Percentiles rank a stretch among this genome's conserved stretches.
phyloP scores from a whole-genome alignment of 2,797 vertebrate genomes.

The Acanthopagrus latus region DNA sequence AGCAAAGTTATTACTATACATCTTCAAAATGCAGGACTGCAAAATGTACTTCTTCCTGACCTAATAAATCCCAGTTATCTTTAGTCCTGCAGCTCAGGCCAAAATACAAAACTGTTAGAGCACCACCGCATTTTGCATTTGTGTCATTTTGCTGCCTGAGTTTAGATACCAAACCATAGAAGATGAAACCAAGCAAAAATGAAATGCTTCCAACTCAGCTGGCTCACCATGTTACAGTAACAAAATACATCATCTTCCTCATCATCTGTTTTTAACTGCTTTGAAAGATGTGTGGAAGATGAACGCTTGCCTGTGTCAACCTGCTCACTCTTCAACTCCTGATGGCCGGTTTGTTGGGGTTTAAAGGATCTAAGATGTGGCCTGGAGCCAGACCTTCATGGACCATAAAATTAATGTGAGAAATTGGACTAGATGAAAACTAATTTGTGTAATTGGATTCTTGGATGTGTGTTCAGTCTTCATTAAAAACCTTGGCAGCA shows the following conservation, averaged over 20 bases:
- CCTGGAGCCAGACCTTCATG: background rate
- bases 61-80: background rate
- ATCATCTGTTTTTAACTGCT: background rate
- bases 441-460: conserved; percentile 53
- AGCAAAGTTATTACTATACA: background rate
- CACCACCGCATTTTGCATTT: background rate
- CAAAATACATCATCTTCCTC: background rate
- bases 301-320: background rate
- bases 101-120: background rate
- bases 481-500: conserved; percentile 51
- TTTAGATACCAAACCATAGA: background rate
- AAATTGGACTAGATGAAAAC: conserved; percentile 50
- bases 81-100: background rate
- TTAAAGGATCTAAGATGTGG: conserved; percentile 8
- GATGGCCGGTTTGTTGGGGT: background rate
- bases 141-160: background rate
- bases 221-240: background rate
- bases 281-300: background rate
- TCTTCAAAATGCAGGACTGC: background rate
- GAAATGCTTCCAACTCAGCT: background rate
- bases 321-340: background rate
- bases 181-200: background rate
- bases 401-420: conserved; percentile 24
- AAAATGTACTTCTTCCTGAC: background rate
- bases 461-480: conserved; percentile 40